These are phyloP conservation scores for Pseudorhombus dupliciocellatus DNA, from an alignment of 2,113 vertebrate genomes.

Conservation along the genomic window DNA sequence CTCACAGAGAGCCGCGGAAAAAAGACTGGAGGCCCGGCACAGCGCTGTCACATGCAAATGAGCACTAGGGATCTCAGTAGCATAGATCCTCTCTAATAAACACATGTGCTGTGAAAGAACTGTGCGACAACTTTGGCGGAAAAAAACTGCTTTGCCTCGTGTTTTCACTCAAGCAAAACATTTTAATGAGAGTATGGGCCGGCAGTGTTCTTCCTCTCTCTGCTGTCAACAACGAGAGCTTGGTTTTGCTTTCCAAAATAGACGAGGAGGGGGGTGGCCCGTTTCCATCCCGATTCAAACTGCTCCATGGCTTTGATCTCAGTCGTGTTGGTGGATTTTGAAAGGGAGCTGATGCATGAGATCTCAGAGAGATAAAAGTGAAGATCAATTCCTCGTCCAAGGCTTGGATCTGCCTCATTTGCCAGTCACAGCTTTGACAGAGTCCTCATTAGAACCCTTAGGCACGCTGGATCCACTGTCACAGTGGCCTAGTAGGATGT, in stretches of 20 bases:
- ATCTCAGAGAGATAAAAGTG: constrained; percentile 49
- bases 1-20: neutral
- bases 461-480: constrained; percentile 12
- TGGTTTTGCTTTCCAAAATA: constrained; percentile 31
- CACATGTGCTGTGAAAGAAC: neutral
- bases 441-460: constrained; percentile 55
- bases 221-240: constrained; percentile 30
- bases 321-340: constrained; percentile 55
- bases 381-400: constrained; percentile 47
- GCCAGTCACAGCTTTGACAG: constrained; percentile 36
- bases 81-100: neutral
- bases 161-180: constrained; percentile 19
- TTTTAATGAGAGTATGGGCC: constrained; percentile 12
- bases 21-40: neutral
- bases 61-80: neutral
- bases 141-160: neutral
- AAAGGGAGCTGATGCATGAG: constrained; percentile 33
- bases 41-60: constrained; percentile 14
- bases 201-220: constrained; percentile 4
- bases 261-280: neutral
- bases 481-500: neutral
- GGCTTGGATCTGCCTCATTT: constrained; percentile 54
- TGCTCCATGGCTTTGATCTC: constrained; percentile 49
- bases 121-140: too few species aligned
- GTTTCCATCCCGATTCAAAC: constrained; percentile 54